phyloP scores from a whole-genome alignment of 2,888 invertebrate genomes.

The Noctua pronuba region DNA sequence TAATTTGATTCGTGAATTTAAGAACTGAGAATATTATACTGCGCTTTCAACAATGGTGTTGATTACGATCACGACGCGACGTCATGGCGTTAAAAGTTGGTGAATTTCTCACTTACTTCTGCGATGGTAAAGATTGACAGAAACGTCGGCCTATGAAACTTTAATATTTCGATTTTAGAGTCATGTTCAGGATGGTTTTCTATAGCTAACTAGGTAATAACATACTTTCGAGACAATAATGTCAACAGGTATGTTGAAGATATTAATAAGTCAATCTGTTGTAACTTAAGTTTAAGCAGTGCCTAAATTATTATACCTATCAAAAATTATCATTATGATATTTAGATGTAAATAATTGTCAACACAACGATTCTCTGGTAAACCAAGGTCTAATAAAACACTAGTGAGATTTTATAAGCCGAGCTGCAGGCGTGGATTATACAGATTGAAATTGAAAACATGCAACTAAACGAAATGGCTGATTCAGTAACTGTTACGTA shows the following conservation, averaged over 20 bases:
- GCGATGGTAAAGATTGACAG: slow-evolving; percentile 42
- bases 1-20: slow-evolving; percentile 47
- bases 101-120: slow-evolving; percentile 54
- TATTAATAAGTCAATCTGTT: not conserved
- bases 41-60: slow-evolving; percentile 28
- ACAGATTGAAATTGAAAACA: not conserved
- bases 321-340: slow-evolving; percentile 20
- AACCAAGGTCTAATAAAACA: not conserved
- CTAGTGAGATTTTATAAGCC: not conserved
- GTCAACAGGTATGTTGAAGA: slow-evolving; percentile 1
- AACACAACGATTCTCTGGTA: not conserved
- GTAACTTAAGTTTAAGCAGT: slow-evolving; percentile 37
- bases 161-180: slow-evolving; percentile 62
- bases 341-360: slow-evolving; percentile 27
- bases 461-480: not conserved
- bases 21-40: slow-evolving; percentile 27
- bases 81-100: slow-evolving; percentile 31
- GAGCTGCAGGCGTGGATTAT: not conserved
- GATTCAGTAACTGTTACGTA: not conserved
- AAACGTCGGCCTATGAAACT: slow-evolving; percentile 36
- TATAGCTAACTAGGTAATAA: not conserved
- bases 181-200: slow-evolving; percentile 14
- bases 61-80: slow-evolving; percentile 14
- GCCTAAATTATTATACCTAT: slow-evolving; percentile 21
- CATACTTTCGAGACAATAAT: slow-evolving; percentile 32